A percentile compares a stretch with the other conserved stretches of the same genome.
These are phyloP conservation scores for Dryas iulia DNA, from an alignment of 1,140 invertebrate genomes.

Conservation along the genomic window DNA sequence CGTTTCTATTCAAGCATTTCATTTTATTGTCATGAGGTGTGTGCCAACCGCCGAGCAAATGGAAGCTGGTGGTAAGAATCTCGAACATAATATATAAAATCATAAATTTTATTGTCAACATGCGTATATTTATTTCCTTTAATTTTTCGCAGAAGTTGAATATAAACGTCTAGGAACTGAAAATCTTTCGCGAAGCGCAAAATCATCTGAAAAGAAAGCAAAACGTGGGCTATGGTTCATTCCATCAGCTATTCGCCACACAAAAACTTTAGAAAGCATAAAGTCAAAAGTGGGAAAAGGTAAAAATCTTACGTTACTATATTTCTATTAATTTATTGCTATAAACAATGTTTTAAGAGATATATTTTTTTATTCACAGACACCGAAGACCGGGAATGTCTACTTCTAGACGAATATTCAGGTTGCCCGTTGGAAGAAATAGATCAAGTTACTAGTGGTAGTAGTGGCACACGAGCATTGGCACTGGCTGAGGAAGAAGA, in stretches of 20 bases:
- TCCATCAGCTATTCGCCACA: conserved; percentile 67
- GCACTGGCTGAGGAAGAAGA: conserved; percentile 67
- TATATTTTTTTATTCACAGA: conserved; percentile 41
- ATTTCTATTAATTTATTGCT: neutral
- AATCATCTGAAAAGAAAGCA: conserved; percentile 51
- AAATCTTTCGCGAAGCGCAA: conserved; percentile 43
- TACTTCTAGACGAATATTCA: conserved; percentile 78
- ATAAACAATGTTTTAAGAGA: neutral
- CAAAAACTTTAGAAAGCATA: conserved; percentile 73
- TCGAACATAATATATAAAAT: neutral
- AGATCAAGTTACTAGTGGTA: conserved; percentile 53
- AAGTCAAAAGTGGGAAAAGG: conserved; percentile 75
- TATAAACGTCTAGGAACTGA: conserved; percentile 67
- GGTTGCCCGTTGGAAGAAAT: conserved; percentile 63
- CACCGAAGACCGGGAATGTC: conserved; percentile 78
- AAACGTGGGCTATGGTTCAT: conserved; percentile 71
- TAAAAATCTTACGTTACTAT: conserved; percentile 28
- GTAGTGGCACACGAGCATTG: conserved; percentile 47
- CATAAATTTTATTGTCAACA: neutral
- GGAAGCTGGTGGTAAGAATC: conserved; percentile 61
- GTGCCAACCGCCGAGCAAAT: conserved; percentile 70
- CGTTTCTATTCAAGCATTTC: conserved; percentile 70
- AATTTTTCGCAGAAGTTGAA: conserved; percentile 61
- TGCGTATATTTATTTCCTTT: neutral
- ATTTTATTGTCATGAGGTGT: conserved; percentile 72